Percentiles rank a stretch among this genome's conserved stretches.
Evolutionary conservation across 2,888 invertebrate genomes (phyloP).

Genomic region (Altica lythri): DNA sequence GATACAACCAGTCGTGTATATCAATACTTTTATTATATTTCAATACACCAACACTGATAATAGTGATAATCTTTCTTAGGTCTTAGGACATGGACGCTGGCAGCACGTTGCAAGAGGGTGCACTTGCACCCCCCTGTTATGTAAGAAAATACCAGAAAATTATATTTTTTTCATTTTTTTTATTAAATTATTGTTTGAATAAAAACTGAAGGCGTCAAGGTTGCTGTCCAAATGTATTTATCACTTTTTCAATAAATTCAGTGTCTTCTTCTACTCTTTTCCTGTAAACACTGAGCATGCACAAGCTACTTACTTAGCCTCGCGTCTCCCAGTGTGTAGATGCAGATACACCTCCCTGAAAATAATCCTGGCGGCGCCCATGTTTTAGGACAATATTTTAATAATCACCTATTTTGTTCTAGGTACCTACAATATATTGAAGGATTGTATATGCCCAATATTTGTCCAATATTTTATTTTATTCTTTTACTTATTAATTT

Average conservation of each 20-base stretch:
- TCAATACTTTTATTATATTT: too few relatives aligned
- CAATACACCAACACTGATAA: too few relatives aligned
- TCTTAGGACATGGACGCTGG: slow-evolving; percentile 31
- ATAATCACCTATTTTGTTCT: background rate
- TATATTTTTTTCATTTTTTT: background rate
- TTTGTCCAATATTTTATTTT: too few relatives aligned
- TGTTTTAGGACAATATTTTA: background rate
- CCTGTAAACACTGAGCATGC: slow-evolving; percentile 11
- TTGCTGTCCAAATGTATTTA: slow-evolving; percentile 5
- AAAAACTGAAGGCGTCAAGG: slow-evolving; percentile 8
- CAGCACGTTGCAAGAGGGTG: background rate
- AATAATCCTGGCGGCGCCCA: too few relatives aligned
- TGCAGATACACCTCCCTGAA: too few relatives aligned
- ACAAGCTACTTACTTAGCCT: background rate
- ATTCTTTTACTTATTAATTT: too few relatives aligned
- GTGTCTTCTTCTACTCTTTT: slow-evolving; percentile 5
- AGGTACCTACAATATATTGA: background rate
- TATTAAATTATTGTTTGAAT: slow-evolving; percentile 11
- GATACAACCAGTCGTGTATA: too few relatives aligned
- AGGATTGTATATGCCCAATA: too few relatives aligned
- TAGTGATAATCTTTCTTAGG: too few relatives aligned
- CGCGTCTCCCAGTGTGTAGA: slow-evolving; percentile 2
- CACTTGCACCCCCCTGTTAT: background rate
- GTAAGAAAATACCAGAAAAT: background rate
- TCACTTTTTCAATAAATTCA: slow-evolving; percentile 7